Base-by-base conservation (phyloP, 2,888 invertebrate species). In the Bhutanitis thaidina region DNA sequence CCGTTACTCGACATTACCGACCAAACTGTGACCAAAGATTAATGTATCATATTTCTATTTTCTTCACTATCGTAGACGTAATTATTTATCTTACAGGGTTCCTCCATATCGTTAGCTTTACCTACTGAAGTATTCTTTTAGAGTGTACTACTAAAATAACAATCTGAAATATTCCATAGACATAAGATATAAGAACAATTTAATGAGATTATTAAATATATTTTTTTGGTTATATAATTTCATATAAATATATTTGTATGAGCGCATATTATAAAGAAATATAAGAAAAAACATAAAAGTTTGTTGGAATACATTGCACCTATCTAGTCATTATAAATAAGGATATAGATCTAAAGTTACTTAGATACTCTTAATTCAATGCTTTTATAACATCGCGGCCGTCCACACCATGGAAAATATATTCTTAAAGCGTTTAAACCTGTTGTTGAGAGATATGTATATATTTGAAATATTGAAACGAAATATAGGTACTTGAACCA, bases 21-120 rank as follows among this genome's bases (percentile, higher is more conserved):
- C 77, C 74, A 77, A 77, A 60, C 69, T 73, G 78, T 78, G 85
- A 87, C 86, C 83, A 86, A 86, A 74, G 69, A 68, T 71, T 62
- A 65, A 65, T 69, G 68, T 78, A 80, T 80, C 80, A 76, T 78
- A 77, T 69, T 62, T 70, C 71, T 83, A 77, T 79, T 78, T 81
- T 83, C 75, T 76, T 75, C 73, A 61, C 60, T 74, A 71, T 65
- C 65, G 65, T 80, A 84, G 82, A 73, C 65, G 70, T 80, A 78
- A 85, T 78, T 59, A 77, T 77, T 83, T 81, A 76, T 84, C 80
- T 80, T 81, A 88, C 88, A 89, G 88, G 88, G 88, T 89, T 86
- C 77, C 86, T 82, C 80, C 88, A 89, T 89, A 89, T 89, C 88
- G 86, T 85, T 87, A 87, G 86, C 85, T 84, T 85, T 87, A 87